Conservation (phyloP, 2,888 invertebrate genomes). For the Phyllotreta striolata region DNA sequence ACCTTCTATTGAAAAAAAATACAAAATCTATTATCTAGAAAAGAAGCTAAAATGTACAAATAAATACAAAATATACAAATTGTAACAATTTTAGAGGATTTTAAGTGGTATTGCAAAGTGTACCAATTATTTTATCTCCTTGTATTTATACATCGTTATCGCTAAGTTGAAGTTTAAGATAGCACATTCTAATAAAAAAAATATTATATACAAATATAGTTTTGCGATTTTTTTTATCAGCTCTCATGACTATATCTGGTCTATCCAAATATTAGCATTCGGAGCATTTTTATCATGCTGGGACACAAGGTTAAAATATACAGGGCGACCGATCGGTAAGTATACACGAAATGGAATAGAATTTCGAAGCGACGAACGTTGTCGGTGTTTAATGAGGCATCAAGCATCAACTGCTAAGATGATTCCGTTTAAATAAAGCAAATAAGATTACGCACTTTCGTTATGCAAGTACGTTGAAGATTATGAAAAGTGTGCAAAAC, state of each 20-base stretch:
- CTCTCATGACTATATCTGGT: constrained; percentile 29
- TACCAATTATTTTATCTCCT: constrained; percentile 18
- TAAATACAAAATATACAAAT: neutral
- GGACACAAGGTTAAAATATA: constrained; percentile 26
- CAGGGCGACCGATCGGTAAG: neutral
- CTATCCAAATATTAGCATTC: constrained; percentile 32
- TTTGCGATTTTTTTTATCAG: constrained; percentile 35
- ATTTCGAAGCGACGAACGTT: too few species aligned
- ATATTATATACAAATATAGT: constrained; percentile 32
- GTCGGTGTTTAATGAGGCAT: too few species aligned
- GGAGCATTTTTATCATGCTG: constrained; percentile 25
- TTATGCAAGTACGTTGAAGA: too few species aligned
- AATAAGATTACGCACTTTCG: too few species aligned
- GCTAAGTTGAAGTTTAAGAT: constrained; percentile 27
- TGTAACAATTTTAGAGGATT: neutral
- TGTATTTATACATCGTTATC: constrained; percentile 23
- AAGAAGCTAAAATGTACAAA: too few species aligned
- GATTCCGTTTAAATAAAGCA: too few species aligned
- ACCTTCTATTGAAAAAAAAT: too few species aligned
- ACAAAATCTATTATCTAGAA: too few species aligned
- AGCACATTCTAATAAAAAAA: constrained; percentile 28
- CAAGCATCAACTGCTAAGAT: too few species aligned
- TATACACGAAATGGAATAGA: too few species aligned
- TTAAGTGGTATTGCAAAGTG: constrained; percentile 11
- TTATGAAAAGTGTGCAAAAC: too few species aligned